Percentiles rank a stretch among this genome's conserved stretches.
phyloP scores from a whole-genome alignment of 2,888 invertebrate species.

The Cheilosia soror region DNA sequence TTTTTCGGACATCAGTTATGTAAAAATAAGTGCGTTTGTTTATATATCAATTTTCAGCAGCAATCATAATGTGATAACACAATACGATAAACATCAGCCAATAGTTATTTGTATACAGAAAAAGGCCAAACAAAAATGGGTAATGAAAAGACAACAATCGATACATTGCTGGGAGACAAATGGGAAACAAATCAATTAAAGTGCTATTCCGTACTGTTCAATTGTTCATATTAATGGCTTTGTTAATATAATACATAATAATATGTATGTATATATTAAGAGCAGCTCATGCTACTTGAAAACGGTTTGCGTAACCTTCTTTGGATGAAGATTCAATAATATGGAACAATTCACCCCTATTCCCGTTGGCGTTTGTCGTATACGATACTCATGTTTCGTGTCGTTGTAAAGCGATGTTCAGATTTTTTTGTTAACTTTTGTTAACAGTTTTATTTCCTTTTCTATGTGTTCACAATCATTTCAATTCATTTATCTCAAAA shows the following conservation, averaged over 20 bases:
- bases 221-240: background rate
- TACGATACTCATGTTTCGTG: too few species aligned
- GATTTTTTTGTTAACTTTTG: too few species aligned
- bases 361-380: too few species aligned
- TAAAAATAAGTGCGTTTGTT: background rate
- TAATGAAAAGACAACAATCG: slow-evolving; percentile 26
- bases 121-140: background rate
- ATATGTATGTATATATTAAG: too few species aligned
- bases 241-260: too few species aligned
- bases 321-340: too few species aligned
- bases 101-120: slow-evolving; percentile 1
- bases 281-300: background rate
- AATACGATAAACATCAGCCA: slow-evolving; percentile 31
- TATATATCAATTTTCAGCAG: background rate
- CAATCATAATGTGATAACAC: background rate
- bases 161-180: background rate
- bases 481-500: too few species aligned
- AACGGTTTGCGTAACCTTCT: background rate
- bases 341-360: too few species aligned
- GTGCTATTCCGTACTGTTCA: background rate
- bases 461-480: too few species aligned
- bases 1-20: background rate
- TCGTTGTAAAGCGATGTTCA: too few species aligned
- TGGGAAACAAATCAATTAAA: background rate
- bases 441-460: too few species aligned